Base-by-base conservation (phyloP, 2,797 vertebrate species). In the Gymnodraco acuticeps region DNA sequence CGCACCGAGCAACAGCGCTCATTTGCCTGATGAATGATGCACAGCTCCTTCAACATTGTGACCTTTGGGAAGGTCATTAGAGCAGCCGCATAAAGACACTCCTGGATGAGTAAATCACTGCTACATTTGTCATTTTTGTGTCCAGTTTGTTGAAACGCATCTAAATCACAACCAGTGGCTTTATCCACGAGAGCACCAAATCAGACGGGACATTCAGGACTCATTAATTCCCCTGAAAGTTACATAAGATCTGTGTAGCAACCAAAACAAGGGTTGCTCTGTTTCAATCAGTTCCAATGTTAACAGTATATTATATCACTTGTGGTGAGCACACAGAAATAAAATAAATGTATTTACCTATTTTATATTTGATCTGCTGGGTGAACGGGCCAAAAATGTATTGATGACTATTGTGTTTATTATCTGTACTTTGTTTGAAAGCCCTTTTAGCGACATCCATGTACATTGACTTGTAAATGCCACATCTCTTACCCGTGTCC, bases 401-500 rank as follows among this genome's bases (percentile, higher is more conserved):
- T 1, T 60, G 38, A 38, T 68, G 12, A 38, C 33, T 38, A 38
- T 38, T 38, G 33, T 38, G 33, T 9, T 38, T 38, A 15, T 42
- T 41, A 43, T 60, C 7, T 60, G 68, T 9, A 13, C 16, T 51
- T 64, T 48, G 20, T 38, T 10, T 59, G 46, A 67, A 42, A 47
- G n/a, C 0, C 0, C 4, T 4, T 23, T 17, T 48, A 63, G 33
- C 60, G 42, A 33, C 71, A 52, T 23, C 38, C 23, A 42, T 16
- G 42, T 17, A 15, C 38, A 13, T 11, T 45, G 7, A 76, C 69
- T 64, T 55, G 41, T 63, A 54, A 33, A 15, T 12, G 13, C 5
- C 23, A 16, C 17, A 2, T 53, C 23, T 80, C 96, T 96, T 94
- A 99, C 97, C 97, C 64, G 97, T 99, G 87, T 99, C 97, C 92